Evolutionary conservation across 2,888 invertebrate species (phyloP), one percentile per base, ranked within the genome.

Genomic region (Dasysyrphus tricinctus): DNA sequence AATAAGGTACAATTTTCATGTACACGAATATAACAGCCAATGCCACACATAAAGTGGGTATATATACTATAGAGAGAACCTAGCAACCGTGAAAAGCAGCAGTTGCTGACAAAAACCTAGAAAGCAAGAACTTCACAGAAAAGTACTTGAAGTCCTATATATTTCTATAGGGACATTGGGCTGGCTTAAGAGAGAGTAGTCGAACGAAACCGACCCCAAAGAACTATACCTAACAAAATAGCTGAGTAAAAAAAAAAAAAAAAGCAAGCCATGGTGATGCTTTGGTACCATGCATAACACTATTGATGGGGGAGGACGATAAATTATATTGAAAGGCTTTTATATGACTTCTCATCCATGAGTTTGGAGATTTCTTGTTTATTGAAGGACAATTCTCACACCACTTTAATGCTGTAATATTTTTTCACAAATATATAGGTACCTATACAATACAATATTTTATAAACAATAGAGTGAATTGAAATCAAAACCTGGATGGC

Each of bases 241-340:
- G 24, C 19, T 16, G 12, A 44, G 5, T 19, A 44, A 70, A 70
- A 47, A 80, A 51, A 69, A 14, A 56, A 12, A n/a, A 37, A 29
- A 63, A 44, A n/a, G 0, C 16, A 16, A 63, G 54, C 6, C 6
- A 67, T 14, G 29, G 12, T 54, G 14, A 14, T 29, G 14, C 14
- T 16, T 2, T 12, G 29, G 29, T 3, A 14, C 14, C 12, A 54
- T 7, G 14, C 32, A 29, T 47, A 49, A 65, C 34, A 11, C 4
- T 42, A 29, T 39, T 47, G 24, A 29, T 39, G 32, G 24, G 32
- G 6, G 32, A 51, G 47, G 49, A 73, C 83, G 73, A 87, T 87
- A 87, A 87, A 87, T 87, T 87, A 83, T 76, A 70, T 80, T 80
- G 83, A 87, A 87, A 87, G 65, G 65, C 80, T 80, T 84, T 88